Percentiles rank a stretch among this genome's conserved stretches.
phyloP scores from a whole-genome alignment of 2,797 vertebrate genomes.

The Oreonectes daqikongensis region DNA sequence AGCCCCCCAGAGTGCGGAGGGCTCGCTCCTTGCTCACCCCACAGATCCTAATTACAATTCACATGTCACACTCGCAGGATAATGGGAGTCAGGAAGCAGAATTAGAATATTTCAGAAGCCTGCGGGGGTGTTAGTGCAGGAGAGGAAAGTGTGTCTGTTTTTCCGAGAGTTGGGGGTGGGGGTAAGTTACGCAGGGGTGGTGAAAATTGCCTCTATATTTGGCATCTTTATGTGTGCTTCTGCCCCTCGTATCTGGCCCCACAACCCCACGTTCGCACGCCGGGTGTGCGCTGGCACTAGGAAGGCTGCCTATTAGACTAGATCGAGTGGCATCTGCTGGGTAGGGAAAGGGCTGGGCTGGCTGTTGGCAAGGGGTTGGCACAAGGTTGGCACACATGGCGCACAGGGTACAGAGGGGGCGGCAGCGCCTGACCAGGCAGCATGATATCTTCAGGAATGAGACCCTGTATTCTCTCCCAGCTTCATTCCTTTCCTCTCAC shows the following conservation, averaged over 20 bases:
- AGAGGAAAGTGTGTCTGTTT: slow-evolving; percentile 71
- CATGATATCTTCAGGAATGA: slow-evolving; percentile 98
- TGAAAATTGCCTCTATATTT: slow-evolving; percentile 58
- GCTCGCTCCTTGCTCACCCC: slow-evolving; percentile 74
- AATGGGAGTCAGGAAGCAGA: slow-evolving; percentile 87
- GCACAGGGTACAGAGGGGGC: slow-evolving; percentile 65
- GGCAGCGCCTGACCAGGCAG: slow-evolving; percentile 86
- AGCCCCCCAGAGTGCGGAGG: slow-evolving; percentile 54
- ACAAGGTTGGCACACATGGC: slow-evolving; percentile 55
- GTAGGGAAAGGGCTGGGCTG: slow-evolving; percentile 75
- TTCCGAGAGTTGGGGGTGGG: slow-evolving; percentile 42
- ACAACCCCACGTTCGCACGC: slow-evolving; percentile 72
- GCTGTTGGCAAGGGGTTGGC: slow-evolving; percentile 75
- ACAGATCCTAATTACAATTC: slow-evolving; percentile 88
- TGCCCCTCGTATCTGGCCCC: slow-evolving; percentile 65
- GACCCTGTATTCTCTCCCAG: slow-evolving; percentile 61
- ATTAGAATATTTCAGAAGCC: slow-evolving; percentile 88
- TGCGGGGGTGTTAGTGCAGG: slow-evolving; percentile 77
- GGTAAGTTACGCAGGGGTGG: slow-evolving; percentile 47
- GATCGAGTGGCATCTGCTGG: slow-evolving; percentile 95
- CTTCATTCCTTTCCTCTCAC: slow-evolving; percentile 15
- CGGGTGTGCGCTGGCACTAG: slow-evolving; percentile 73
- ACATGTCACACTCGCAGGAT: slow-evolving; percentile 83
- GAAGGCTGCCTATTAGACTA: slow-evolving; percentile 81
- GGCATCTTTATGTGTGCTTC: slow-evolving; percentile 72